Conservation (phyloP, 1,140 invertebrate species). For the Neoseiulus cucumeris region DNA sequence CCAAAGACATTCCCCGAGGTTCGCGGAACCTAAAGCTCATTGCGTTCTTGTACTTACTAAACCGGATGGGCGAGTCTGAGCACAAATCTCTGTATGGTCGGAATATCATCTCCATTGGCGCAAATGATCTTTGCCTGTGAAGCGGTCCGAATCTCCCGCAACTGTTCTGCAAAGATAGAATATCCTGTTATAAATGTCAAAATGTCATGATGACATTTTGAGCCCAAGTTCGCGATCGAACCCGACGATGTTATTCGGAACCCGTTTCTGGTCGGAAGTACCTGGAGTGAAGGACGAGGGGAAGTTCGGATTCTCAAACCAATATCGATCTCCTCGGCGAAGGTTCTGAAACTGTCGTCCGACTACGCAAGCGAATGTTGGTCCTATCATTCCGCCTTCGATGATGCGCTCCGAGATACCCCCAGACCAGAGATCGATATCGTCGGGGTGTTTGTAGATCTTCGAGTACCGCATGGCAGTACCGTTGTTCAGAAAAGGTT, state of each 20-base stretch:
- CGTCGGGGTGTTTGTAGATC: constrained; percentile 23
- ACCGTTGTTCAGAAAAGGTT: constrained; percentile 18
- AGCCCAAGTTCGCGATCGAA: no score
- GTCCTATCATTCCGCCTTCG: constrained; percentile 70
- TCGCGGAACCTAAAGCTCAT: background rate
- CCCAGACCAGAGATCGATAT: constrained; percentile 32
- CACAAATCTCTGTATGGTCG: constrained; percentile 25
- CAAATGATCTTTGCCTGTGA: constrained; percentile 25
- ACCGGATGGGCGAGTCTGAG: constrained; percentile 22
- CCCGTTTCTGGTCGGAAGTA: background rate
- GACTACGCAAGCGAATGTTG: constrained; percentile 44
- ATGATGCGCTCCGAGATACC: constrained; percentile 65
- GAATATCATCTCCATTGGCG: constrained; percentile 25
- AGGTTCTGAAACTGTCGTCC: constrained; percentile 35
- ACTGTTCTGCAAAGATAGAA: constrained; percentile 22
- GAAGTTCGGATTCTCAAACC: constrained; percentile 59
- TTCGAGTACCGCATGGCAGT: constrained; percentile 20
- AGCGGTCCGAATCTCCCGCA: constrained; percentile 23
- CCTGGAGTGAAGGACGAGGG: constrained; percentile 17
- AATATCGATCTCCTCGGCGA: constrained; percentile 77
- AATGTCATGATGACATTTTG: background rate
- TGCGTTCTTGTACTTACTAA: constrained; percentile 17
- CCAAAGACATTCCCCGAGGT: constrained; percentile 3
- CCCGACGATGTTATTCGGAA: no score
- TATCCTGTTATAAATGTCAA: background rate